A percentile compares a stretch with the other conserved stretches of the same genome.
Conservation (phyloP, 1,140 invertebrate genomes). For the Conus ventricosus region DNA sequence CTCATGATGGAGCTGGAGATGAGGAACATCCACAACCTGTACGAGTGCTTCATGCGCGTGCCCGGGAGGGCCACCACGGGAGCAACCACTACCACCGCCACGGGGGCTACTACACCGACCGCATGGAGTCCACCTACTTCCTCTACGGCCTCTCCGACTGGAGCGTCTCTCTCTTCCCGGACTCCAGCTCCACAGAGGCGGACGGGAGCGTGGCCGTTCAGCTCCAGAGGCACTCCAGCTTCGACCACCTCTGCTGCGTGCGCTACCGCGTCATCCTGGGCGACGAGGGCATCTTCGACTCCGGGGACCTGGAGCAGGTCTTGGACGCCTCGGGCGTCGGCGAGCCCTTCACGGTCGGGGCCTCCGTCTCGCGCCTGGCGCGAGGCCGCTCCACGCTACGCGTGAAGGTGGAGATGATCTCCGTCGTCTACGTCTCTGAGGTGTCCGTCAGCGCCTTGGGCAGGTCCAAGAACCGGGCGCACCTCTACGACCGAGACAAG, state of each 20-base stretch:
- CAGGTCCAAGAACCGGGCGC: conserved; percentile 74
- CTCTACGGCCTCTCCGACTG: conserved; percentile 89
- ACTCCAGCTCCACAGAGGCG: conserved; percentile 71
- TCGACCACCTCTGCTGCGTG: conserved; percentile 84
- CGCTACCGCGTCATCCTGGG: conserved; percentile 83
- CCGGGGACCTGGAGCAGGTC: conserved; percentile 85
- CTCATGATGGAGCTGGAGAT: conserved; percentile 89
- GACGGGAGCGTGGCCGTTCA: conserved; percentile 75
- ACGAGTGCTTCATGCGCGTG: conserved; percentile 79
- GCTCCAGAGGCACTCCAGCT: conserved; percentile 86
- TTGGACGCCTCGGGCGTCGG: conserved; percentile 79
- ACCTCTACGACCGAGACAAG: conserved; percentile 90
- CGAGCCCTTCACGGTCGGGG: conserved; percentile 59
- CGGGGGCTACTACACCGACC: conserved; percentile 63
- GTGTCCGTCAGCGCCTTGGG: conserved; percentile 76
- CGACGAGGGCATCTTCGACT: conserved; percentile 83
- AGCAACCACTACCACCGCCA: conserved; percentile 37
- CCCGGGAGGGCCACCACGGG: conserved; percentile 50
- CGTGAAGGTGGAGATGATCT: conserved; percentile 85
- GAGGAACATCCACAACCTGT: conserved; percentile 85
- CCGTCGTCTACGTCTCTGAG: conserved; percentile 85
- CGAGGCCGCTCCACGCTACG: conserved; percentile 77
- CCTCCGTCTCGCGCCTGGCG: conserved; percentile 53
- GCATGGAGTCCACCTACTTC: conserved; percentile 84
- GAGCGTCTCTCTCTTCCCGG: conserved; percentile 86